A percentile compares a stretch with the other conserved stretches of the same genome.
Conservation (phyloP, 2,113 vertebrate species). For the Mus spicilegus region DNA sequence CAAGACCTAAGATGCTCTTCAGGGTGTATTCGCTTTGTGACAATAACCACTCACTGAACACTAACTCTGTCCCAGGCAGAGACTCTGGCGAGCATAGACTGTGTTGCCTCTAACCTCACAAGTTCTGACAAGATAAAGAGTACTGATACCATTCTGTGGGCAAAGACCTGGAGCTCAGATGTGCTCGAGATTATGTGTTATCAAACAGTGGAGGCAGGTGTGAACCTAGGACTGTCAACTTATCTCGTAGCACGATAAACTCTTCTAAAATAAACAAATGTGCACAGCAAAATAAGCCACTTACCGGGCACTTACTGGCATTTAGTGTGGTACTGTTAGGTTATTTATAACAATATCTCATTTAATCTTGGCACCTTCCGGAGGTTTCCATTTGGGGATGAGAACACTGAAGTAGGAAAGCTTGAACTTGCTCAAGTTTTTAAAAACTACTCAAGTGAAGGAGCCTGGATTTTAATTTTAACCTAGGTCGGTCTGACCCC, state of each 20-base stretch:
- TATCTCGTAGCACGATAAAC: not conserved
- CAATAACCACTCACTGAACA: not conserved
- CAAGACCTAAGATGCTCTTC: conserved; percentile 8
- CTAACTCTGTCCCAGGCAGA: not conserved
- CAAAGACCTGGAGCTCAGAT: conserved; percentile 56
- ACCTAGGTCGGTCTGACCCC: conserved; percentile 36
- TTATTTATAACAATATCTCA: not conserved
- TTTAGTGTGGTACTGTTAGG: not conserved
- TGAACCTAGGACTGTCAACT: conserved; percentile 60
- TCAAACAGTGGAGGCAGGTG: not conserved
- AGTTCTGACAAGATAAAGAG: not conserved
- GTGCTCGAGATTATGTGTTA: not conserved
- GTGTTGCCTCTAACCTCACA: not conserved
- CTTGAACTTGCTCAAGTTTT: conserved; percentile 5
- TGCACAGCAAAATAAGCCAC: not conserved
- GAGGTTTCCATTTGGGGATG: not conserved
- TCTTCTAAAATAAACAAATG: conserved; percentile 22
- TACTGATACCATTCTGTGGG: not conserved
- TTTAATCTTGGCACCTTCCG: not conserved
- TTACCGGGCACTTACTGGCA: not conserved
- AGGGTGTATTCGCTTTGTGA: not conserved
- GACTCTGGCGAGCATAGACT: not conserved
- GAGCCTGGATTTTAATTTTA: conserved; percentile 51
- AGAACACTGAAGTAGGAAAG: conserved; percentile 21
- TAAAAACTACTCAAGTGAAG: not conserved